These are phyloP conservation scores for Leucophora obtusa DNA, from an alignment of 2,888 invertebrate genomes.

Conservation along the genomic window DNA sequence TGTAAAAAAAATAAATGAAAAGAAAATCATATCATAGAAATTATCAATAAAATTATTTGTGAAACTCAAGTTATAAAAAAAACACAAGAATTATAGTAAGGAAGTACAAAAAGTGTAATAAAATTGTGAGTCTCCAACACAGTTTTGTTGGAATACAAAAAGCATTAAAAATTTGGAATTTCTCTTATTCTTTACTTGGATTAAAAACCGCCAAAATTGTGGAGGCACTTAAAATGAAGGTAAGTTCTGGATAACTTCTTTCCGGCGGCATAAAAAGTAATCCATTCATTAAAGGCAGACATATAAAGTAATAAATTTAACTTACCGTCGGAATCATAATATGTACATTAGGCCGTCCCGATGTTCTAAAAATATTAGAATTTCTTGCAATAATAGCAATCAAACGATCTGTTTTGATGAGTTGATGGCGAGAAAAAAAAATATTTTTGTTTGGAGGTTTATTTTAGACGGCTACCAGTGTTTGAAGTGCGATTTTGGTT, in stretches of 20 bases:
- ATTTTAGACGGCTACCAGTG: no score
- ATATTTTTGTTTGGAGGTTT: no score
- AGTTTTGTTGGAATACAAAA: slow-evolving; percentile 18
- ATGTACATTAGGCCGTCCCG: no score
- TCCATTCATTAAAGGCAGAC: background rate
- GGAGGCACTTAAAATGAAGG: slow-evolving; percentile 79
- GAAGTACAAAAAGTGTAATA: slow-evolving; percentile 6
- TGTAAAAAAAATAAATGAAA: background rate
- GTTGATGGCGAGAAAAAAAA: no score
- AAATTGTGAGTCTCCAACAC: slow-evolving; percentile 7
- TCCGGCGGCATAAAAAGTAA: slow-evolving; percentile 42
- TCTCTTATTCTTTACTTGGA: slow-evolving; percentile 41
- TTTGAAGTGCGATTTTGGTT: no score
- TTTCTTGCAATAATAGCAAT: no score
- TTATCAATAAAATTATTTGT: background rate
- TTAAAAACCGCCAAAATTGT: slow-evolving; percentile 77
- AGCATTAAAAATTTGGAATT: slow-evolving; percentile 15
- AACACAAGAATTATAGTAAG: background rate
- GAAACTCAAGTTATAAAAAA: background rate
- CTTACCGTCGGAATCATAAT: background rate
- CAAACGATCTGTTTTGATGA: no score
- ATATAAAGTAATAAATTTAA: background rate
- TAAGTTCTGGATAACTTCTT: slow-evolving; percentile 61
- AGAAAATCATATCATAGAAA: background rate
- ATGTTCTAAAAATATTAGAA: no score